Evolutionary conservation across 1,140 invertebrate species (phyloP), one percentile per base, ranked within the genome.

Genomic region (Plodia interpunctella): DNA sequence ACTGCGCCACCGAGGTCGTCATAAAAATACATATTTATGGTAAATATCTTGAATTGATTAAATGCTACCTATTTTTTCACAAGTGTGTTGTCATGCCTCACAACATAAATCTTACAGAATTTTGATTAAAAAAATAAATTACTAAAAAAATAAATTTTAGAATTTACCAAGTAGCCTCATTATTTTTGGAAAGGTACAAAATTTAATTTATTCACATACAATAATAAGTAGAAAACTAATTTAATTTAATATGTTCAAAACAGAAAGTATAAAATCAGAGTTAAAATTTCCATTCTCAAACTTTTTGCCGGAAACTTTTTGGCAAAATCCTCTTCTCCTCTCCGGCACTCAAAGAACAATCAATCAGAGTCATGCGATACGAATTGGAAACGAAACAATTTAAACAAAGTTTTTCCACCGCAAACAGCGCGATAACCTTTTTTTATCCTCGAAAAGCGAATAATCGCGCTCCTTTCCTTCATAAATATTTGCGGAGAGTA

Each of bases 401-500:
- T 17, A 15, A 44, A 44, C 38, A 44, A 44, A n/a, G 38, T 44
- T 44, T 35, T 15, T 44, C 15, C 13, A 10, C 38, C 38, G 13
- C 38, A 44, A 44, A 44, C 38, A 44, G 13, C 13, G 38, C 38
- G 38, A 44, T 44, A 44, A 44, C 38, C n/a, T 44, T 44, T 44
- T 38, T 44, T 44, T 44, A 44, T 44, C 38, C 38, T n/a, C 13
- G 5, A 44, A 44, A 44, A 17, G 38, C 38, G 38, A 44, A 44
- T 44, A 44, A 44, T 44, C 38, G 38, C 13, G n/a, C 10, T n/a
- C 38, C 5, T 44, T 15, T 6, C 38, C 38, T 44, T 44, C 38
- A 44, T 44, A 44, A 44, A 44, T 44, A 44, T 44, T 44, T 44
- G 38, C 38, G n/a, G n/a, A 17, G 38, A 44, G n/a, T n/a, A 17